Conservation (phyloP, 1,140 invertebrate species). For the Drosophila sulfurigaster region DNA sequence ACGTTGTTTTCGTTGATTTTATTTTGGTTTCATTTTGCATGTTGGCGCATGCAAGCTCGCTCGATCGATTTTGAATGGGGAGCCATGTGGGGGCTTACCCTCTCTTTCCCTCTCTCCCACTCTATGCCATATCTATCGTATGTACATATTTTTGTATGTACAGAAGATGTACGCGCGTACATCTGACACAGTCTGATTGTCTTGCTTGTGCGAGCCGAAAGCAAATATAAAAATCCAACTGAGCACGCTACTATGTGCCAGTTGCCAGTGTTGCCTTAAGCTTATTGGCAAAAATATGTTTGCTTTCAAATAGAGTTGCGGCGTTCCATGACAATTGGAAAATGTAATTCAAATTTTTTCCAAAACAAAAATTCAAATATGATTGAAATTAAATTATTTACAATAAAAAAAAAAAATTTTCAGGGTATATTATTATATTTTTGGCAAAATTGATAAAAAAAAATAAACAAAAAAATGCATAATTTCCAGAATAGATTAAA, state of each 20-base stretch:
- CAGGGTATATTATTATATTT: no score
- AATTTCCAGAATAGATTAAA: no score
- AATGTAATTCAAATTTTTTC: background rate
- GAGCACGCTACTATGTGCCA: slow-evolving; percentile 32
- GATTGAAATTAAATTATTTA: no score
- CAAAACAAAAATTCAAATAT: no score
- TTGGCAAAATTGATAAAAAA: no score
- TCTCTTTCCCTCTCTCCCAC: background rate
- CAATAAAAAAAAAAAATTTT: no score
- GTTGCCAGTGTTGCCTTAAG: slow-evolving; percentile 44
- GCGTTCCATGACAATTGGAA: slow-evolving; percentile 2
- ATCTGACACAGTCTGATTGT: slow-evolving; percentile 11
- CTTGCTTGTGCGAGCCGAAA: slow-evolving; percentile 17
- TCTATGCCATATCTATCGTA: slow-evolving; percentile 20
- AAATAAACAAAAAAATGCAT: no score
- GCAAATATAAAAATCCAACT: slow-evolving; percentile 39
- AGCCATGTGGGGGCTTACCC: slow-evolving; percentile 63
- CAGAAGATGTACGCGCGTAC: background rate
- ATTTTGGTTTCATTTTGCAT: slow-evolving; percentile 82
- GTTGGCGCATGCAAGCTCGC: slow-evolving; percentile 76
- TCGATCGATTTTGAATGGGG: slow-evolving; percentile 62
- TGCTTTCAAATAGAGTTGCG: slow-evolving; percentile 25
- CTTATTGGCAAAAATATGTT: slow-evolving; percentile 34
- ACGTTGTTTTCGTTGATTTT: slow-evolving; percentile 78
- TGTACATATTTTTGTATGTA: slow-evolving; percentile 12